These are phyloP conservation scores for Megaptera novaeangliae DNA, from an alignment of 2,113 vertebrate species.

Conservation along the genomic window DNA sequence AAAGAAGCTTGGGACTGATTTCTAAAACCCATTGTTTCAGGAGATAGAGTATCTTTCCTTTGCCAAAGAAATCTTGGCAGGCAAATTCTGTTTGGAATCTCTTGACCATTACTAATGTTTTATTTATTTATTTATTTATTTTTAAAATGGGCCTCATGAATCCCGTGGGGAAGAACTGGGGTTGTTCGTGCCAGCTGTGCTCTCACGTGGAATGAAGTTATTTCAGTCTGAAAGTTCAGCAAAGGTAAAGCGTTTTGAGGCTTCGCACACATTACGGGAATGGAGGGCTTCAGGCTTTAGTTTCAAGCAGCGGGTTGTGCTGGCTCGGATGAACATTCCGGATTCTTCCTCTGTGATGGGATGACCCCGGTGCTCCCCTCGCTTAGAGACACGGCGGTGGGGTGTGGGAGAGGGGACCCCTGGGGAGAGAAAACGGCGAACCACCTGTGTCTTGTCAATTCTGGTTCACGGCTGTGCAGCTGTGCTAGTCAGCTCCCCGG, in stretches of 20 bases:
- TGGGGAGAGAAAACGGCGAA: background rate
- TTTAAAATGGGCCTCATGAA: background rate
- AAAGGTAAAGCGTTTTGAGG: background rate
- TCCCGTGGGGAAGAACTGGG: background rate
- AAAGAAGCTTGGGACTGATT: constrained; percentile 24
- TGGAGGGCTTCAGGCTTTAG: background rate
- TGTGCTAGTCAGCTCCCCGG: constrained; percentile 1
- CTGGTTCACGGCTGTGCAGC: constrained; percentile 13
- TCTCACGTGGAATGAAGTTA: constrained; percentile 41
- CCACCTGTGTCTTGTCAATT: constrained; percentile 26
- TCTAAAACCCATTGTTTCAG: constrained; percentile 22
- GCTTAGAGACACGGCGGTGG: background rate
- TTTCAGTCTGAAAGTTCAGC: constrained; percentile 39
- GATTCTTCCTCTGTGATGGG: background rate
- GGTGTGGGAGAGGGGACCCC: background rate
- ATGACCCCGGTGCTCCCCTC: background rate
- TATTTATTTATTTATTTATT: background rate
- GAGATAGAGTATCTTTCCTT: constrained; percentile 41
- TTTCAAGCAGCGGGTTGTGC: background rate
- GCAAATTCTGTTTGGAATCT: constrained; percentile 38
- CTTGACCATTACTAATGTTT: constrained; percentile 55
- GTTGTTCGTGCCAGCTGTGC: background rate
- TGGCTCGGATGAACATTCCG: background rate
- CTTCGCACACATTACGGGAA: background rate
- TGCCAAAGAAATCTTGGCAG: constrained; percentile 67